Percentiles rank a stretch among this genome's conserved stretches.
Evolutionary conservation across 2,113 vertebrate genomes (phyloP).

Genomic region (Sylvia atricapilla): DNA sequence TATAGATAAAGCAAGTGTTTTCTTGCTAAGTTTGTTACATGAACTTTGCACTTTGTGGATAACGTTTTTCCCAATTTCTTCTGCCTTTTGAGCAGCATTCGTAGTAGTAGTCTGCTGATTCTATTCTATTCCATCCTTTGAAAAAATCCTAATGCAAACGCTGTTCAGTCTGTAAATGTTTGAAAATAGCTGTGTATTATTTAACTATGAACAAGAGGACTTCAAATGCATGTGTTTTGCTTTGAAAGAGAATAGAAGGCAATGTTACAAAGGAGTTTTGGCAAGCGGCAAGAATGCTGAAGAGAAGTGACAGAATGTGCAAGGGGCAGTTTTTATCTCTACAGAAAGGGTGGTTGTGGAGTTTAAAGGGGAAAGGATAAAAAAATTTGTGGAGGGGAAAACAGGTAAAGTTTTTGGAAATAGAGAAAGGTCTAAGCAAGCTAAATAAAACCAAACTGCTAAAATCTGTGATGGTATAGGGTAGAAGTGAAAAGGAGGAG

Average conservation of each 20-base stretch:
- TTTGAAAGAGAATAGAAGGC: conserved; percentile 15
- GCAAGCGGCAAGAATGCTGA: background rate
- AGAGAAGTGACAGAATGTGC: background rate
- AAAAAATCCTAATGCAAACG: background rate
- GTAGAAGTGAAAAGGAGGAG: background rate
- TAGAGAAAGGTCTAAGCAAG: background rate
- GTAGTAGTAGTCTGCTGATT: background rate
- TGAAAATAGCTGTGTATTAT: conserved; percentile 1
- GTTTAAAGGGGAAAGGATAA: background rate
- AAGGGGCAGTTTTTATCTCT: background rate
- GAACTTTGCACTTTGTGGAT: background rate
- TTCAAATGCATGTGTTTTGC: background rate
- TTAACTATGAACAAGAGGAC: background rate
- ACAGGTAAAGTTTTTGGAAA: background rate
- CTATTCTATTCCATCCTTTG: background rate
- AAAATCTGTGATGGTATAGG: background rate
- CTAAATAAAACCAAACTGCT: background rate
- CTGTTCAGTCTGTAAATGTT: background rate
- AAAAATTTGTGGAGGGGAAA: background rate
- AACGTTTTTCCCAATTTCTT: background rate
- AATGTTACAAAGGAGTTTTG: background rate
- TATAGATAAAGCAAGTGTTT: background rate
- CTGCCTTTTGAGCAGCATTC: background rate
- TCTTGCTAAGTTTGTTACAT: background rate
- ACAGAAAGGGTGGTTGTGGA: background rate